These are phyloP conservation scores for Neopipo cinnamomea DNA, from an alignment of 2,113 vertebrate species.

Conservation along the genomic window DNA sequence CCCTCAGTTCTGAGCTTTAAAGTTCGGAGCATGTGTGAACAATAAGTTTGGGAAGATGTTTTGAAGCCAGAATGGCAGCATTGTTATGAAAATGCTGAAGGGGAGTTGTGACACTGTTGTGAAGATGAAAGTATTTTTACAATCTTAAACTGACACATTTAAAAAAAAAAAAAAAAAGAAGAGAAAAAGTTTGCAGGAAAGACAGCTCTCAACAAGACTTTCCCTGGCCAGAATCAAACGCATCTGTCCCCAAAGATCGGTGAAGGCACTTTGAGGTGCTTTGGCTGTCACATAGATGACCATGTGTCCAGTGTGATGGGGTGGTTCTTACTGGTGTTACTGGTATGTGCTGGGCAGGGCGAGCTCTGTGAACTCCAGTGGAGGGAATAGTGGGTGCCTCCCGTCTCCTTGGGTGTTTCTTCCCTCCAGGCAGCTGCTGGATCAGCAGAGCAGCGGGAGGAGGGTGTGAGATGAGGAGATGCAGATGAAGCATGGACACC, in stretches of 20 bases:
- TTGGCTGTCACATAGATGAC: not conserved
- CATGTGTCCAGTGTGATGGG: fast-evolving
- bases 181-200: not conserved
- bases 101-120: constrained; percentile 50
- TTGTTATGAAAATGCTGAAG: constrained; percentile 66
- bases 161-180: not conserved
- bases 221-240: not conserved
- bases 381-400: not conserved
- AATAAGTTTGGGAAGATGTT: constrained; percentile 46
- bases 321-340: not conserved
- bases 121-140: constrained; percentile 55
- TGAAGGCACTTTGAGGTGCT: not conserved
- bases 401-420: too few species aligned
- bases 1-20: constrained; percentile 41
- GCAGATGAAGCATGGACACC: not conserved
- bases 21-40: constrained; percentile 12
- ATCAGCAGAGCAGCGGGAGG: not conserved
- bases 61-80: constrained; percentile 32
- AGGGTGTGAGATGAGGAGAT: not conserved
- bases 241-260: fast-evolving
- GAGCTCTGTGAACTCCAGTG: fast-evolving
- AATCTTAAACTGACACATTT: constrained; percentile 45
- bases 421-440: not conserved
- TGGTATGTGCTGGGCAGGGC: not conserved
- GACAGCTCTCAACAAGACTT: not conserved